Conservation (phyloP, 2,888 invertebrate genomes). For the Aleiodes alternator region DNA sequence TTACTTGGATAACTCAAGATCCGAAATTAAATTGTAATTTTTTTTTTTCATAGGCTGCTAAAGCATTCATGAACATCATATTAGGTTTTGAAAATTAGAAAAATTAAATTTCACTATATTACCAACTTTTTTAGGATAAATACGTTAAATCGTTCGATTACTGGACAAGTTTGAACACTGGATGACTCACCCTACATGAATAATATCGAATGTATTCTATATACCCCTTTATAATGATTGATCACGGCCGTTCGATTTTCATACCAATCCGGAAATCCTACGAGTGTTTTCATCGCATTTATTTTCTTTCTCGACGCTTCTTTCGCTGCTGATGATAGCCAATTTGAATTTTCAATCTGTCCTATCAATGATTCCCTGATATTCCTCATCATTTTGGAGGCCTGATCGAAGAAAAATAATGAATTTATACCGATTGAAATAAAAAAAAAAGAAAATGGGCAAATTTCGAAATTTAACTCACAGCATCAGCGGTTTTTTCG, state of each 20-base stretch:
- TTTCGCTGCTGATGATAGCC: slow-evolving; percentile 79
- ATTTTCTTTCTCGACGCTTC: slow-evolving; percentile 77
- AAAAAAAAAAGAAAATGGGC: neutral
- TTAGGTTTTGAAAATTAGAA: too few species aligned
- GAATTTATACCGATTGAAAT: neutral
- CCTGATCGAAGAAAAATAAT: slow-evolving; percentile 51
- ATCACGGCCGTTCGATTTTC: slow-evolving; percentile 76
- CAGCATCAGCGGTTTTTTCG: slow-evolving; percentile 38
- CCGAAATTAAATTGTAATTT: too few species aligned
- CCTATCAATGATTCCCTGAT: slow-evolving; percentile 77
- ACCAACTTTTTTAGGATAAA: too few species aligned
- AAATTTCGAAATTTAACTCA: slow-evolving; percentile 9
- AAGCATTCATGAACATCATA: too few species aligned
- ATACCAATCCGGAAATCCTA: slow-evolving; percentile 80
- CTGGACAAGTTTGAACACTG: too few species aligned
- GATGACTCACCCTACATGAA: too few species aligned
- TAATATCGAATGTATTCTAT: slow-evolving; percentile 49
- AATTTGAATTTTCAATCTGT: slow-evolving; percentile 75
- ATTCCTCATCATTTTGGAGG: slow-evolving; percentile 77
- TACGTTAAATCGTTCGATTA: too few species aligned
- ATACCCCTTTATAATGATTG: slow-evolving; percentile 76
- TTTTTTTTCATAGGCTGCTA: too few species aligned
- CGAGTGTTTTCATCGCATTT: slow-evolving; percentile 75
- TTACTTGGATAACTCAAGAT: too few species aligned
- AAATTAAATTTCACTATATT: too few species aligned